Percentiles rank a stretch among this genome's conserved stretches.
Conservation (phyloP, 2,113 vertebrate genomes). For the Silurus meridionalis region DNA sequence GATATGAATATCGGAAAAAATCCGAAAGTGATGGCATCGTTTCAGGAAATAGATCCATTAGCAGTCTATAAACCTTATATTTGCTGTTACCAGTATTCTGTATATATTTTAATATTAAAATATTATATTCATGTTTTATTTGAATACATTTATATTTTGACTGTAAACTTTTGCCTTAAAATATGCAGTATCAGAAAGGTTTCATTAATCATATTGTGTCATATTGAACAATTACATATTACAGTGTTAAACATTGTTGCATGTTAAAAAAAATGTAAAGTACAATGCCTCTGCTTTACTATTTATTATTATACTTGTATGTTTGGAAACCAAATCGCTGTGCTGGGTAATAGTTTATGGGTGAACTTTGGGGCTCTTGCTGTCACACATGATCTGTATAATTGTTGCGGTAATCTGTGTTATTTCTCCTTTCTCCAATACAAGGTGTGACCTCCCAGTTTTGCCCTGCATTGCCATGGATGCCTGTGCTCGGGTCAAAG, state of each 20-base stretch:
- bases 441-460: slow-evolving; percentile 52
- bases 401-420: neutral
- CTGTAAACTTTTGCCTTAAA: neutral
- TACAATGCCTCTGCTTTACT: neutral
- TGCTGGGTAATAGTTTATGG: neutral
- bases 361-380: neutral
- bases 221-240: neutral
- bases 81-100: neutral
- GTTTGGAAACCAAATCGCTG: neutral
- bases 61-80: neutral
- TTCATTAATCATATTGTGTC: neutral
- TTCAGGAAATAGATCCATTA: neutral
- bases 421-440: slow-evolving; percentile 31
- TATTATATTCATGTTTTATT: too few relatives aligned
- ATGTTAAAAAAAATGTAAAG: neutral
- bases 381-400: neutral
- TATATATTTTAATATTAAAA: too few relatives aligned
- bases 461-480: slow-evolving; percentile 76
- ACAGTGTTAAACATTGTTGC: neutral
- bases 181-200: neutral
- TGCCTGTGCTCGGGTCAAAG: slow-evolving; percentile 71
- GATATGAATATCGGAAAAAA: neutral
- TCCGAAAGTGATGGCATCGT: neutral
- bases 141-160: too few relatives aligned
- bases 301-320: neutral